These are phyloP conservation scores for Himalopsyche anomala DNA, from an alignment of 2,888 invertebrate species.

Conservation along the genomic window DNA sequence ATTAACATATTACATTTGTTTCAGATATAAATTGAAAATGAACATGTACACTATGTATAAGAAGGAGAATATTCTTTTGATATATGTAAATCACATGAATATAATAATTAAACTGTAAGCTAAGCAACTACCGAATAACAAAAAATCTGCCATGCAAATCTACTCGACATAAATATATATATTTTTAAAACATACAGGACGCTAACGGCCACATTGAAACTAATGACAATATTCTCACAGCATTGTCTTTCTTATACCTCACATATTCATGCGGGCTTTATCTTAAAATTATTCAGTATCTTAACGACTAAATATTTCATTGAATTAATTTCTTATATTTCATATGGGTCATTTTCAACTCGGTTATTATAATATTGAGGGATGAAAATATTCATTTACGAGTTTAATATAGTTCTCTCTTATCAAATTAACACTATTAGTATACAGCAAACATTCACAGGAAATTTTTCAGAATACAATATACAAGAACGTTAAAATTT, in stretches of 20 bases:
- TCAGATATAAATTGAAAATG: no score
- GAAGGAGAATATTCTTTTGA: no score
- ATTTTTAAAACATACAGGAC: slow-evolving; percentile 59
- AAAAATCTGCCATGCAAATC: slow-evolving; percentile 52
- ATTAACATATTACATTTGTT: no score
- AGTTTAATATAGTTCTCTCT: slow-evolving; percentile 48
- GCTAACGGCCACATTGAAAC: slow-evolving; percentile 61
- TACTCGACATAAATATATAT: slow-evolving; percentile 48
- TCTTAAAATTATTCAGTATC: slow-evolving; percentile 56
- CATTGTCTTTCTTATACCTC: slow-evolving; percentile 76
- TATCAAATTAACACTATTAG: slow-evolving; percentile 35
- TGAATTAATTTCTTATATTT: slow-evolving; percentile 47
- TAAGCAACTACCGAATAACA: slow-evolving; percentile 49
- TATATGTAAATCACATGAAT: slow-evolving; percentile 6
- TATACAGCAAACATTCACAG: slow-evolving; percentile 33
- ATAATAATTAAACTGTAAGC: slow-evolving; percentile 19
- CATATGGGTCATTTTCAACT: slow-evolving; percentile 9
- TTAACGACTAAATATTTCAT: slow-evolving; percentile 49
- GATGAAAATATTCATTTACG: slow-evolving; percentile 49
- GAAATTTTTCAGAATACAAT: slow-evolving; percentile 19
- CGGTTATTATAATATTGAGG: slow-evolving; percentile 20
- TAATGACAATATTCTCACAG: slow-evolving; percentile 77
- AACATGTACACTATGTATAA: no score
- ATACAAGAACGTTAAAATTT: slow-evolving; percentile 23
- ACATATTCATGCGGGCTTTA: slow-evolving; percentile 60